Base-by-base conservation (phyloP, 2,888 invertebrate genomes). In the Meteorus cinctellus region DNA sequence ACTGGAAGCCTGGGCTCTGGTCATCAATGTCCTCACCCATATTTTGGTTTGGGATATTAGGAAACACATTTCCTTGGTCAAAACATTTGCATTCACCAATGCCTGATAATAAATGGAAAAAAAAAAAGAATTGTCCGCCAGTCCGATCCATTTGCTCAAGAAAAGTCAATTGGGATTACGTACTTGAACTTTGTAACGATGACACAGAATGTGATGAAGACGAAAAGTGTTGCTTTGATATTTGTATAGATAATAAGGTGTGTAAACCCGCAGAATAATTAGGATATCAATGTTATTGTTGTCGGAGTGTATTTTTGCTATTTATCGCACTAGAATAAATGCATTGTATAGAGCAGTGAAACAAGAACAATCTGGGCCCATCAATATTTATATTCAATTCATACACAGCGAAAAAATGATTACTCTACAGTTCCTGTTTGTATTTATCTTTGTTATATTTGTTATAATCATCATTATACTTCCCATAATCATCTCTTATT, bases 141-240 rank as follows among this genome's bases (percentile, higher is more conserved):
- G 34, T 79, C 48, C 80, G 85, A 77, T 19, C 76, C 0, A 24
- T 72, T 12, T 86, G 85, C 76, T 80, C 85, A 24, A 78, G 84
- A 60, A 79, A 31, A 59, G 77, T 78, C 59, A 79, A 84, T 6
- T 85, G 82, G 82, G 79, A 84, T 74, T 77, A 63, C 16, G 63
- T 81, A 1, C 83, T 83, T 16, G 68, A 59, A 16, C 51, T 65
- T 31, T 85, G 86, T 59, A 34, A 81, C n/a, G 27, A 36, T 3
- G 82, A 86, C 60, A 72, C 78, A 4, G 78, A 81, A 5, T 86
- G 86, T 16, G 45, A 34, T 62, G n/a, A 19, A 68, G n/a, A 45
- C 60, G 79, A 82, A 51, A 83, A 82, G 55, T 86, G 86, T 41
- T 86, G 86, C 72, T 84, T 81, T 74, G 86, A 86, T 34, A 80